Conservation (phyloP, 2,113 vertebrate genomes). For the Ceyx margarethae region DNA sequence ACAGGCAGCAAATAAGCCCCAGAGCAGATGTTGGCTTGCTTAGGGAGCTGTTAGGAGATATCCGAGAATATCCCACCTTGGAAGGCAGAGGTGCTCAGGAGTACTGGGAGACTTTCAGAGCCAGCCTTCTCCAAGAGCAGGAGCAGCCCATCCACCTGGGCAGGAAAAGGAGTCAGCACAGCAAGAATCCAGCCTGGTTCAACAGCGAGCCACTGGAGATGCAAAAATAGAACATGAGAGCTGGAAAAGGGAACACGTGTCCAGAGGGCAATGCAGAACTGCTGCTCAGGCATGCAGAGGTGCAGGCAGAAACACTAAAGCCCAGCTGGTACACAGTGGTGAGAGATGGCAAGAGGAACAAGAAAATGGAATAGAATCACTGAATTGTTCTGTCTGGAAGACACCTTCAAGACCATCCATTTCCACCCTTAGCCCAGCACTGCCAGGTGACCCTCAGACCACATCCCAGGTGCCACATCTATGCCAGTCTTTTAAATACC, state of each 20-base stretch:
- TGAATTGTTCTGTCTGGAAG: too few species aligned
- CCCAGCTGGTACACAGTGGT: background rate
- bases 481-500: too few species aligned
- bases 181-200: background rate
- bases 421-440: too few species aligned
- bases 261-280: background rate
- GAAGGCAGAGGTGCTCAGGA: background rate
- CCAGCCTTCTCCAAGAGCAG: background rate
- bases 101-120: background rate
- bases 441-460: too few species aligned
- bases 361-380: background rate
- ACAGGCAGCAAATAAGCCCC: background rate
- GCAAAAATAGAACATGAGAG: background rate
- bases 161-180: background rate
- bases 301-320: background rate
- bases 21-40: background rate
- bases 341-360: background rate
- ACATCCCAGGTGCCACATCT: too few species aligned
- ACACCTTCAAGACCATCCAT: too few species aligned
- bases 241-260: constrained; percentile 1
- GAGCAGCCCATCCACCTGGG: background rate
- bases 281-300: background rate
- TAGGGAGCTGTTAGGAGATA: background rate
- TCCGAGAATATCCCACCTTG: background rate
- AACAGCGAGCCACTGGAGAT: background rate